Evolutionary conservation across 2,113 vertebrate genomes (phyloP).

Genomic region (Emydocephalus ijimae): DNA sequence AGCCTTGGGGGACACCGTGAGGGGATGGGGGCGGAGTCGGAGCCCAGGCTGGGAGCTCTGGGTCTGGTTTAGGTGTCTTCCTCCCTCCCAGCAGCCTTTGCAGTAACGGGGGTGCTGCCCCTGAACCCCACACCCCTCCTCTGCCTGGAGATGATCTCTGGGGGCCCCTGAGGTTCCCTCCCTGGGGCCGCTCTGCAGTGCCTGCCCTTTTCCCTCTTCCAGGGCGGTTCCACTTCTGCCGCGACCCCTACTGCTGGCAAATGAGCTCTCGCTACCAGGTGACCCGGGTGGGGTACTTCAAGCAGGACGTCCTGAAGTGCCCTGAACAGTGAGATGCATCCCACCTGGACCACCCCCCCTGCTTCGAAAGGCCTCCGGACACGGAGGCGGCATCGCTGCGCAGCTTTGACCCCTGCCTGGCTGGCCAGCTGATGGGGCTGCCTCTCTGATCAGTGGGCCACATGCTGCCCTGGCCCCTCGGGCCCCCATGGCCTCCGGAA

Average conservation of each 20-base stretch:
- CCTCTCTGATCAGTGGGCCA: background rate
- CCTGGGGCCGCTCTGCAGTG: background rate
- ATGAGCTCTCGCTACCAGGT: slow-evolving; percentile 71
- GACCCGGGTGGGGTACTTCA: slow-evolving; percentile 77
- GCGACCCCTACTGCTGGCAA: slow-evolving; percentile 77
- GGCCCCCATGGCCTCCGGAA: background rate
- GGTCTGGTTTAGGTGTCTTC: no score
- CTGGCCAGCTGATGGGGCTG: background rate
- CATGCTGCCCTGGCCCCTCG: background rate
- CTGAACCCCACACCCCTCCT: background rate
- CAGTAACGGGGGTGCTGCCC: no score
- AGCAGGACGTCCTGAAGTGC: slow-evolving; percentile 76
- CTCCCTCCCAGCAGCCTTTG: background rate
- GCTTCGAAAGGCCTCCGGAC: background rate
- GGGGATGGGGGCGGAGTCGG: no score
- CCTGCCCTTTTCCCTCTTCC: background rate
- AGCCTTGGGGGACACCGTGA: no score
- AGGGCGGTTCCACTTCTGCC: slow-evolving; percentile 76
- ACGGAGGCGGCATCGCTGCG: background rate
- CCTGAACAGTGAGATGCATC: slow-evolving; percentile 31
- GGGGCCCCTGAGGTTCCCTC: background rate
- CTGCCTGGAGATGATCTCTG: background rate
- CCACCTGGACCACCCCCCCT: background rate
- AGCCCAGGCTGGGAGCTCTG: no score
- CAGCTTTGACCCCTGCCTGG: background rate